Conservation (phyloP, 1,140 invertebrate genomes). For the Episyrphus balteatus region DNA sequence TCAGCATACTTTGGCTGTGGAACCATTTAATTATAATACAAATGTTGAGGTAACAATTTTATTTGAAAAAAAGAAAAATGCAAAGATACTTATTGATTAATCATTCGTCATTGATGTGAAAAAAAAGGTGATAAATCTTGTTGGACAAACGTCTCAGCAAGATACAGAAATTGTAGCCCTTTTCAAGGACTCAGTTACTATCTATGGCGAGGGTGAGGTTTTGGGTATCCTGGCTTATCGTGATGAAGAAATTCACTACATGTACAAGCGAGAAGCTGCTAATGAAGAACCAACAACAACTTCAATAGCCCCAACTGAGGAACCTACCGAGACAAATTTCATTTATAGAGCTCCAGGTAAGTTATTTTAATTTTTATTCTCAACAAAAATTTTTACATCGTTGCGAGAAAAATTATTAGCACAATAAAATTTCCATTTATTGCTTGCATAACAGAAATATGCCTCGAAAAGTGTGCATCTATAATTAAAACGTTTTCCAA, state of each 20-base stretch:
- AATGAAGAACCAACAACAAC: conserved; percentile 13
- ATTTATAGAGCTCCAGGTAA: conserved; percentile 24
- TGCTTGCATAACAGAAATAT: too few relatives aligned
- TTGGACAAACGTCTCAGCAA: conserved; percentile 43
- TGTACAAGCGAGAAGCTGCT: conserved; percentile 23
- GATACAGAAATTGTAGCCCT: conserved; percentile 44
- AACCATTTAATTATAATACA: conserved; percentile 40
- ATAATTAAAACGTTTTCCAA: background rate
- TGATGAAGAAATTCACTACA: conserved; percentile 26
- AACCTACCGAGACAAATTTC: conserved; percentile 21
- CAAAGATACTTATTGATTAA: background rate
- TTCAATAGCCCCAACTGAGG: conserved; percentile 9
- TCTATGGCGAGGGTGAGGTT: conserved; percentile 42
- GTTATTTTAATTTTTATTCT: background rate
- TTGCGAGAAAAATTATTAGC: too few relatives aligned
- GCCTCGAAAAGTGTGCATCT: too few relatives aligned
- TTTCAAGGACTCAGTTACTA: conserved; percentile 41
- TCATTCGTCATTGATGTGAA: background rate
- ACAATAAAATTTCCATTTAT: too few relatives aligned
- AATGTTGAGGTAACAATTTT: conserved; percentile 25
- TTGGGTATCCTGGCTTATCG: conserved; percentile 42
- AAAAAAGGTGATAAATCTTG: conserved; percentile 41
- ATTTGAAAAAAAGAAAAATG: background rate
- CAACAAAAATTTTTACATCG: background rate
- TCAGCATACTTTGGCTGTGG: conserved; percentile 42